phyloP scores from a whole-genome alignment of 1,140 invertebrate genomes.

The Zophobas atratus region DNA sequence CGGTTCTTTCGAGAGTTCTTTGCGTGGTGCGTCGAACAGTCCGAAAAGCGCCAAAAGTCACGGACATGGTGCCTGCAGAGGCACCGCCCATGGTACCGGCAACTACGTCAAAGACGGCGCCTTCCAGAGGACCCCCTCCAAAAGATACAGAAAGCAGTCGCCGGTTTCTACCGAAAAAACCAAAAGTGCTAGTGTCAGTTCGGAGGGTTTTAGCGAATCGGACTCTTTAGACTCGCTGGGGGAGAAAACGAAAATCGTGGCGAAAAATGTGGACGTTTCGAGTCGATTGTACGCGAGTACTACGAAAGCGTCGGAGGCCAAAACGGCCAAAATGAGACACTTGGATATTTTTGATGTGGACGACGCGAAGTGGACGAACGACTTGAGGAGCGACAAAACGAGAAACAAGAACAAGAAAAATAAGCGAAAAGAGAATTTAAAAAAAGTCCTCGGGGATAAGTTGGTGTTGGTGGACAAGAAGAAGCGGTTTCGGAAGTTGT shows the following conservation, averaged over 20 bases:
- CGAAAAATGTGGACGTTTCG: constrained; percentile 64
- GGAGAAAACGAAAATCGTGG: constrained; percentile 55
- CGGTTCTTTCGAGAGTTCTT: constrained; percentile 76
- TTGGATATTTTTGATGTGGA: constrained; percentile 65
- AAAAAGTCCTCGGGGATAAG: constrained; percentile 10
- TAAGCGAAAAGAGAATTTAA: constrained; percentile 50
- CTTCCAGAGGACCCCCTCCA: constrained; percentile 54
- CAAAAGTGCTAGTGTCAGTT: constrained; percentile 68
- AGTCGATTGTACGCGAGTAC: constrained; percentile 71
- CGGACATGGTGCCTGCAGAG: constrained; percentile 79
- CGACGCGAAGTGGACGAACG: constrained; percentile 57
- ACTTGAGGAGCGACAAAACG: constrained; percentile 55
- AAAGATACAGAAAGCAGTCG: constrained; percentile 30
- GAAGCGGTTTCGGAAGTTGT: constrained; percentile 6
- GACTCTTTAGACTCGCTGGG: constrained; percentile 67
- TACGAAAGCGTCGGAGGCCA: constrained; percentile 73
- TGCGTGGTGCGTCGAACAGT: constrained; percentile 71
- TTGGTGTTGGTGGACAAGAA: background rate
- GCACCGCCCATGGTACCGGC: constrained; percentile 75
- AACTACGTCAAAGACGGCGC: constrained; percentile 53
- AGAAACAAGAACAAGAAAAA: constrained; percentile 22
- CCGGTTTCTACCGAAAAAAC: background rate
- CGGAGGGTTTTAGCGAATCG: constrained; percentile 72
- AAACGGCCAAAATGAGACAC: constrained; percentile 73
- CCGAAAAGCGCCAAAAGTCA: constrained; percentile 71